A percentile compares a stretch with the other conserved stretches of the same genome.
These are phyloP conservation scores for Dromius quadrimaculatus DNA, from an alignment of 2,888 invertebrate species.

Conservation along the genomic window DNA sequence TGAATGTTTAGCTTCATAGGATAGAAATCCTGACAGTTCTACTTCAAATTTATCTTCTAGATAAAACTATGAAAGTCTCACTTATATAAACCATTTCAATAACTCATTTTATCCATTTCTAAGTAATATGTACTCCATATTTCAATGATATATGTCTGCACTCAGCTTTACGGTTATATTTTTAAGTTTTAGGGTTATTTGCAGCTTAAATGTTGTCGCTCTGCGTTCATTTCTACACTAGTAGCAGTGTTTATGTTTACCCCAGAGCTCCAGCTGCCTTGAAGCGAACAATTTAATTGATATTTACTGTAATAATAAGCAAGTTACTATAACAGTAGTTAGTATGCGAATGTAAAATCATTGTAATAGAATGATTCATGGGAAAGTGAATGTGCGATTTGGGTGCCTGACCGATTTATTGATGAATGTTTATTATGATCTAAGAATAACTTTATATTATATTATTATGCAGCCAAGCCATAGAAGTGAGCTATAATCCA, in stretches of 20 bases:
- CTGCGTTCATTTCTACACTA: not conserved
- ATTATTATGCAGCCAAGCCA: too few relatives aligned
- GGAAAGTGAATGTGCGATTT: conserved; percentile 10
- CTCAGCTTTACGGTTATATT: conserved; percentile 15
- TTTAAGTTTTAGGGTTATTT: conserved; percentile 29
- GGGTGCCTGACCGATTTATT: conserved; percentile 15
- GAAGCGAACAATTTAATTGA: conserved; percentile 33
- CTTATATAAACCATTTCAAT: too few relatives aligned
- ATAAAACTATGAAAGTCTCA: too few relatives aligned
- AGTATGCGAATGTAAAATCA: not conserved
- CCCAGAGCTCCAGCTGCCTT: not conserved
- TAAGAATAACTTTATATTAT: too few relatives aligned
- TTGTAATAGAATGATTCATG: not conserved
- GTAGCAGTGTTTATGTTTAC: conserved; percentile 25
- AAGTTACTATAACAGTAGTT: not conserved
- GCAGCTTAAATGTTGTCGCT: conserved; percentile 8
- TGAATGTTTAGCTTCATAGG: too few relatives aligned
- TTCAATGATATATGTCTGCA: conserved; percentile 31
- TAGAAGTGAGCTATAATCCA: too few relatives aligned
- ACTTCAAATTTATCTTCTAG: too few relatives aligned
- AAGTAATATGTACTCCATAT: too few relatives aligned
- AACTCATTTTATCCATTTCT: too few relatives aligned
- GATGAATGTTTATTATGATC: too few relatives aligned
- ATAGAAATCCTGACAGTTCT: too few relatives aligned
- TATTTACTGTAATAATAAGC: conserved; percentile 9